Conservation (phyloP, 2,888 invertebrate genomes). For the Conomelus anceps region DNA sequence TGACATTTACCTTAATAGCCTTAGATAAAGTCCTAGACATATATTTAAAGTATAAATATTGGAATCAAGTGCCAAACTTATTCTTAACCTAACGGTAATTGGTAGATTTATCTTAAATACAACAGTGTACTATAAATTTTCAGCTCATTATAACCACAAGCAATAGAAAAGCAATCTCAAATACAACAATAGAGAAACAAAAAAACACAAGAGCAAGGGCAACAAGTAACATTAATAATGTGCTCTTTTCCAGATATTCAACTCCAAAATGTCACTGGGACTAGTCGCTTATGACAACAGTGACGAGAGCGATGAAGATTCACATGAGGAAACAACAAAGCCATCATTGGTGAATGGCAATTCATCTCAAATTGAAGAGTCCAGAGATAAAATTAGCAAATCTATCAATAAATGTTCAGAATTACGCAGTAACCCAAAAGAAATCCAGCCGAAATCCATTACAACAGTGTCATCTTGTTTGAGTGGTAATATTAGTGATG, state of each 20-base stretch:
- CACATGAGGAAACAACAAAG: neutral
- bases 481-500: slow-evolving; percentile 15
- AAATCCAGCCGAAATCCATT: slow-evolving; percentile 33
- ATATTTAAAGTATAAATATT: too few relatives aligned
- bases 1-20: too few relatives aligned
- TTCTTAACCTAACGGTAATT: too few relatives aligned
- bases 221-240: neutral
- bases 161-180: too few relatives aligned
- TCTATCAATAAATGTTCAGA: neutral
- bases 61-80: too few relatives aligned
- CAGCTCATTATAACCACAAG: too few relatives aligned
- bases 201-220: too few relatives aligned
- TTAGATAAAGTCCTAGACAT: too few relatives aligned
- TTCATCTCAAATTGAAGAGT: slow-evolving; percentile 26
- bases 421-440: neutral
- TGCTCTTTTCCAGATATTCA: neutral
- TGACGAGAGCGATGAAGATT: slow-evolving; percentile 42
- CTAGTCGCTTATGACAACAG: slow-evolving; percentile 56
- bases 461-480: neutral
- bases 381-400: neutral
- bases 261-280: slow-evolving; percentile 17
- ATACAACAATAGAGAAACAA: too few relatives aligned
- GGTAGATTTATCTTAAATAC: too few relatives aligned
- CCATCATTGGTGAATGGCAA: slow-evolving; percentile 41
- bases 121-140: too few relatives aligned